Evolutionary conservation across 2,113 vertebrate genomes (phyloP).

Genomic region (Lophochroa leadbeateri): DNA sequence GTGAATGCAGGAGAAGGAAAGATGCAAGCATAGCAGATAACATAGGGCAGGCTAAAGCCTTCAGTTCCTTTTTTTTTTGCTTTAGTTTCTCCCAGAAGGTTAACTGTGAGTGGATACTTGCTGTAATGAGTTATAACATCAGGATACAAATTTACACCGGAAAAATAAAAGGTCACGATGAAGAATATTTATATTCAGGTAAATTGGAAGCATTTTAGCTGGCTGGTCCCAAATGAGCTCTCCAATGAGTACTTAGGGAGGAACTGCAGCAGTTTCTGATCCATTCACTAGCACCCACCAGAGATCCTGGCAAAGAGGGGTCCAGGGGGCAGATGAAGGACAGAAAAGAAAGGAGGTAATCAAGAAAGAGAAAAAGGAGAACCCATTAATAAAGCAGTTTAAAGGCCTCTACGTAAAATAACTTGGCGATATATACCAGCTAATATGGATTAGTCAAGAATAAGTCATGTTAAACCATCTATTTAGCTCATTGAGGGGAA

Average conservation of each 20-base stretch:
- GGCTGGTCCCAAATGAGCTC: not conserved
- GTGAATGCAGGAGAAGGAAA: not conserved
- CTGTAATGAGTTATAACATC: not conserved
- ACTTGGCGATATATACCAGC: not conserved
- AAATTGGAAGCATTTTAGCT: not conserved
- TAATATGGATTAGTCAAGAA: not conserved
- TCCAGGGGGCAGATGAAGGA: not conserved
- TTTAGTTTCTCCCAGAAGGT: not conserved
- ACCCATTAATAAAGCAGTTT: not conserved
- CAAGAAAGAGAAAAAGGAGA: not conserved
- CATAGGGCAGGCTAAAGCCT: not conserved
- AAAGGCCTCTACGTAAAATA: not conserved
- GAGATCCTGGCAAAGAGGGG: not conserved
- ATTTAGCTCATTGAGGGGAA: not conserved
- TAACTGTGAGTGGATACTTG: not conserved
- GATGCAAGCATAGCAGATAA: not conserved
- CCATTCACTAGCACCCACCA: not conserved
- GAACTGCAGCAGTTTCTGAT: not conserved
- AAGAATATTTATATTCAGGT: not conserved
- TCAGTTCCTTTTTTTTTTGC: not conserved
- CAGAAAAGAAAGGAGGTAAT: not conserved
- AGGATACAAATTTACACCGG: not conserved
- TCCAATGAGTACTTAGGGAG: fast-evolving
- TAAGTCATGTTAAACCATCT: not conserved
- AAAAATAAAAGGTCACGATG: not conserved